These are phyloP conservation scores for Standfussiana lucernea DNA, from an alignment of 2,888 invertebrate species.

Conservation along the genomic window DNA sequence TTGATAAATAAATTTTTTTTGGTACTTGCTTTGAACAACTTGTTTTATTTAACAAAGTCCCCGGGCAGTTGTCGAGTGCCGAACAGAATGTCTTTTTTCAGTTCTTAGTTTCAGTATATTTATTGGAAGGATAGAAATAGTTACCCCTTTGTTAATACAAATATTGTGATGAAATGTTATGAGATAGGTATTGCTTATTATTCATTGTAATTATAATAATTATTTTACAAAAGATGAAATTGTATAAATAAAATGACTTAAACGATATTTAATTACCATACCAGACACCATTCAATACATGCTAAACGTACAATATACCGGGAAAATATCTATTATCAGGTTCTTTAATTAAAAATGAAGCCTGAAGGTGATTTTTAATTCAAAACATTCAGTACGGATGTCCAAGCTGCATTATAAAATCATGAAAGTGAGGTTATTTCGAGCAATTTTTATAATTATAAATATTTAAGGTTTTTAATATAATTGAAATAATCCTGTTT, in stretches of 20 bases:
- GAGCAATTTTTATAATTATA: no score
- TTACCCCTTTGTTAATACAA: not conserved
- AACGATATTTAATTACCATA: not conserved
- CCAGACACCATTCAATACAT: not conserved
- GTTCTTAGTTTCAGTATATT: no score
- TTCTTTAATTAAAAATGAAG: slow-evolving; percentile 5
- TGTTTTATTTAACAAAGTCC: no score
- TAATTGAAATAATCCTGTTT: not conserved
- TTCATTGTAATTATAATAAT: not conserved
- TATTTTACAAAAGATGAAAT: not conserved
- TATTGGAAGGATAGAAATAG: not conserved
- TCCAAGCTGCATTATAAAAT: not conserved
- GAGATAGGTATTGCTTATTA: not conserved
- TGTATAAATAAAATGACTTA: no score
- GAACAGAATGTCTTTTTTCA: no score
- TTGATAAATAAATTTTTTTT: no score
- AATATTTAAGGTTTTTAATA: no score
- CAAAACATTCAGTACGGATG: not conserved
- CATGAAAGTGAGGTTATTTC: not conserved
- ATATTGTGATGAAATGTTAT: not conserved
- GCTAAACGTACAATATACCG: not conserved
- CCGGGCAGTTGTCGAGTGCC: no score
- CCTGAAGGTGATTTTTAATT: not conserved
- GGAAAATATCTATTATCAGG: not conserved
- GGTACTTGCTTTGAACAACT: no score